These are phyloP conservation scores for Aurelia aurita DNA, from an alignment of 30 jellyfish, hydroid and myxozoan species.

Conservation along the genomic window DNA sequence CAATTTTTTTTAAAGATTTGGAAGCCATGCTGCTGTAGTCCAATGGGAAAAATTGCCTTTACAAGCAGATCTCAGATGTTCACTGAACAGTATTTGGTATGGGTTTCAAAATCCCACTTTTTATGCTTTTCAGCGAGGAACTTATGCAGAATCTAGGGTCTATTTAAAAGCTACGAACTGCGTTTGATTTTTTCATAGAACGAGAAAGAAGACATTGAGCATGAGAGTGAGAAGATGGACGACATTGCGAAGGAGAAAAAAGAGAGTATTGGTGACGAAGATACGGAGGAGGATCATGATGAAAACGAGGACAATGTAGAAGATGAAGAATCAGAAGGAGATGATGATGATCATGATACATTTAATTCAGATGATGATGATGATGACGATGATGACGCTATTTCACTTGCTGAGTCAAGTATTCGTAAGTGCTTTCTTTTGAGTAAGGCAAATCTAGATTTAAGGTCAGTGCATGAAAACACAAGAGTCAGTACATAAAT, in stretches of 20 bases:
- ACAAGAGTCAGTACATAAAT: too few species aligned
- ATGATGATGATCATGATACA: constrained; percentile 55
- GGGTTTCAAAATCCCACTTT: too few species aligned
- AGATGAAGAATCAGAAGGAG: constrained; percentile 63
- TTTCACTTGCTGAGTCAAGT: constrained; percentile 71
- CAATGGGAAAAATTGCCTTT: too few species aligned
- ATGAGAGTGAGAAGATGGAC: constrained; percentile 14
- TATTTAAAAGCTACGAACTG: too few species aligned
- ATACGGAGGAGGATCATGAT: constrained; percentile 41
- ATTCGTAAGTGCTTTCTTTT: constrained; percentile 29
- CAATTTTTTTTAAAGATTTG: too few species aligned
- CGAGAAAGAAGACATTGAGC: constrained; percentile 33
- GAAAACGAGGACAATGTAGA: constrained; percentile 64
- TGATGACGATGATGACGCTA: constrained; percentile 67
- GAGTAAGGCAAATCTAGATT: too few species aligned
- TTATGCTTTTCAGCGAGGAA: too few species aligned
- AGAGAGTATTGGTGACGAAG: constrained; percentile 16
- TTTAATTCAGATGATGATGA: constrained; percentile 57
- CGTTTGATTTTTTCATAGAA: constrained; percentile 1
- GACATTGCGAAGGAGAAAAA: constrained; percentile 31
- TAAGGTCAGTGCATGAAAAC: too few species aligned
- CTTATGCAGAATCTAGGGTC: too few species aligned
- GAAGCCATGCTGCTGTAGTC: too few species aligned
- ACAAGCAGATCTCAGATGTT: too few species aligned
- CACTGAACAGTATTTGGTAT: too few species aligned